Conservation (phyloP, 1,140 invertebrate genomes). For the Pseudomyrmex pallidus region DNA sequence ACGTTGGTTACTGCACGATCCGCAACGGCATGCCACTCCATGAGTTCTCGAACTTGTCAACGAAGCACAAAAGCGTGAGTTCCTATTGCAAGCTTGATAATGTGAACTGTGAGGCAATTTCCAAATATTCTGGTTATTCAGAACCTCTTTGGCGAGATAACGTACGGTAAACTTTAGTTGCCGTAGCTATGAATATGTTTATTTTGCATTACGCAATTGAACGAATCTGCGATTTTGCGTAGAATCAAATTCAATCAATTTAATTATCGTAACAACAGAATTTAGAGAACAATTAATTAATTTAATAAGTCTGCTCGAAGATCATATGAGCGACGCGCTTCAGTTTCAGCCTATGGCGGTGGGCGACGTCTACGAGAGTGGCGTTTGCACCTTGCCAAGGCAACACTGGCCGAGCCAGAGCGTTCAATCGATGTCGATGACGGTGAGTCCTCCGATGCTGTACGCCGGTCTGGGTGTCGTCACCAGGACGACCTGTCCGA, state of each 20-base stretch:
- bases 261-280: too few species aligned
- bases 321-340: constrained; percentile 29
- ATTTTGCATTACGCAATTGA: not conserved
- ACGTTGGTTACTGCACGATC: constrained; percentile 90
- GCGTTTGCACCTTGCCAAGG: constrained; percentile 83
- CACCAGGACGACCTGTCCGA: constrained; percentile 76
- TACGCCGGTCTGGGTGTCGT: constrained; percentile 79
- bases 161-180: constrained; percentile 3
- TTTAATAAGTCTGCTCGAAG: not conserved
- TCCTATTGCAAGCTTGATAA: constrained; percentile 28
- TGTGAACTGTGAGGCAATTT: not conserved
- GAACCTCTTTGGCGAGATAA: constrained; percentile 26
- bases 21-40: constrained; percentile 88
- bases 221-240: not conserved
- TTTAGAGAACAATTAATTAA: too few species aligned
- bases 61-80: constrained; percentile 83
- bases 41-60: constrained; percentile 85
- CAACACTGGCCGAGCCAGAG: constrained; percentile 83
- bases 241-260: too few species aligned
- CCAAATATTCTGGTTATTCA: not conserved
- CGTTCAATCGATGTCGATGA: constrained; percentile 81
- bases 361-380: constrained; percentile 80
- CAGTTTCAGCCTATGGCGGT: constrained; percentile 82
- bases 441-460: constrained; percentile 81
- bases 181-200: not conserved